Evolutionary conservation across 2,113 vertebrate species (phyloP), one percentile per base, ranked within the genome.

Genomic region (Ramphastos sulfuratus): DNA sequence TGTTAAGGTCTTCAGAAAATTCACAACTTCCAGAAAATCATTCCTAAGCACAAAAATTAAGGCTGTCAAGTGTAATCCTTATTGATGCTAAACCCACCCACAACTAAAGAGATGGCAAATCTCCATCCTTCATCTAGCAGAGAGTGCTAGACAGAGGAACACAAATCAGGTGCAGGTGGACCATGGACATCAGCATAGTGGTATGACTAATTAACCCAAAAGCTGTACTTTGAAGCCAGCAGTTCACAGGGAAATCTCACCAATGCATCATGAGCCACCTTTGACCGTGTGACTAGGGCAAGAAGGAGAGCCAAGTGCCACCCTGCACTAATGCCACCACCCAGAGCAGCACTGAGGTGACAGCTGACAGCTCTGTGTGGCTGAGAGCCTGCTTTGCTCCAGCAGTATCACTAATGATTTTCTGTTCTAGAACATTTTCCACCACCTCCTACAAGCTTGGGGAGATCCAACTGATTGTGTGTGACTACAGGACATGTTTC

Each of bases 11-110:
- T 98, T 99, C 95, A 99, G 97, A 97, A 99, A 99, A 96, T 99
- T 99, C 85, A 98, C 98, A 94, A 99, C 97, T 97, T 99, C 99
- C 84, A 99, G 96, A 88, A 99, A 99, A 96, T 99, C 99, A 96
- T 99, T 99, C 97, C 99, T 99, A 85, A 92, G 94, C 48, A 94
- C 48, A 92, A 77, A 92, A 96, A 64, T 0, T 8, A 2, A 37
- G 30, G 67, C 52, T 54, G 81, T 70, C 61, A 89, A 74, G 37
- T 2, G 52, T 18, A 42, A 91, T 59, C 58, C 58, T 85, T 52
- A 55, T 0, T 61, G 67, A 79, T n/a, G 14, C 35, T 82, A 61
- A 39, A 58, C 42, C 58, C 25, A 66, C 71, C 35, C 56, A 61
- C 73, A 59, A 64, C 9, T 31, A 48, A 54, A 73, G 58, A 74